These are phyloP conservation scores for Scortum barcoo DNA, from an alignment of 2,113 vertebrate species.

Conservation along the genomic window DNA sequence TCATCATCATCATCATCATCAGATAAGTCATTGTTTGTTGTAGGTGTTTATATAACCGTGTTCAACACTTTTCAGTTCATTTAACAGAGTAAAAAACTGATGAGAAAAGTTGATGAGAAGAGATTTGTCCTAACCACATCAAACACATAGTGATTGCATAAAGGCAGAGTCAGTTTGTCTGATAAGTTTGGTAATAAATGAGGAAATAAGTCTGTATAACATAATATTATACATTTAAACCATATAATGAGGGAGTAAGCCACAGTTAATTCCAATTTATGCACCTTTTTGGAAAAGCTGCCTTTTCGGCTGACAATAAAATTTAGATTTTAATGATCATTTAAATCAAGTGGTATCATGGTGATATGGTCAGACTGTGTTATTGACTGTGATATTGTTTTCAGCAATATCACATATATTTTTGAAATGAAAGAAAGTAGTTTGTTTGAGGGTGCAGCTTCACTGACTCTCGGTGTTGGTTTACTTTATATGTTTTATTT, in stretches of 20 bases:
- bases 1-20: too few relatives aligned
- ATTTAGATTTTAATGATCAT: too few relatives aligned
- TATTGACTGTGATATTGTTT: too few relatives aligned
- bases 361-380: too few relatives aligned
- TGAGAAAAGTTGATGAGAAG: background rate
- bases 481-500: too few relatives aligned
- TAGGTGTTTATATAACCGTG: background rate
- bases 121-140: background rate
- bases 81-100: background rate
- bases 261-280: background rate
- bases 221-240: too few relatives aligned
- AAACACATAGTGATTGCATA: background rate
- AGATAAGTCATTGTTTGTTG: background rate
- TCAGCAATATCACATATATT: too few relatives aligned
- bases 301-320: background rate
- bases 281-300: background rate
- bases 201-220: background rate
- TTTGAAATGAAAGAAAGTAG: too few relatives aligned
- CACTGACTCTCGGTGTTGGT: too few relatives aligned
- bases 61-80: constrained; percentile 1
- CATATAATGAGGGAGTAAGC: background rate
- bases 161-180: background rate
- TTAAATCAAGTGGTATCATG: too few relatives aligned
- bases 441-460: too few relatives aligned
- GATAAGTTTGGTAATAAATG: background rate